Evolutionary conservation across 2,888 invertebrate species (phyloP), one percentile per base, ranked within the genome.

Genomic region (Pristionchus japonicus): DNA sequence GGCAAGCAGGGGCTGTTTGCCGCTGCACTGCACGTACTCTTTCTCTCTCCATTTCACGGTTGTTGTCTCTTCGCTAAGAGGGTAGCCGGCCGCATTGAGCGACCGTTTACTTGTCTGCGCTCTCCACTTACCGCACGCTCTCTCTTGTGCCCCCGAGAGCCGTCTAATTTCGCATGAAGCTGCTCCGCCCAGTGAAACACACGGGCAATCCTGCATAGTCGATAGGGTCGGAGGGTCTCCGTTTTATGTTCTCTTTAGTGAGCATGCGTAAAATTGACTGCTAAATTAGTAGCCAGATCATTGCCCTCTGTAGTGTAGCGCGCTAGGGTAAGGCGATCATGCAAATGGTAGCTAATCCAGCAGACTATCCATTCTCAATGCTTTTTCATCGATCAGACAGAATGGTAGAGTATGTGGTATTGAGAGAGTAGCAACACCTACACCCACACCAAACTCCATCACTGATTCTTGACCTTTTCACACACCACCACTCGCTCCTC

Each of bases 381-480:
- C n/a, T n/a, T n/a, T n/a, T n/a, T n/a, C n/a, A n/a, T n/a, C n/a
- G n/a, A n/a, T n/a, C n/a, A n/a, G n/a, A n/a, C n/a, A n/a, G n/a
- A n/a, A n/a, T n/a, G n/a, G n/a, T n/a, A n/a, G n/a, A n/a, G n/a
- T n/a, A n/a, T n/a, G n/a, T n/a, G n/a, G 52, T 15, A 52, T 52
- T 15, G 52, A 52, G 57, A 23, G 57, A 57, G 23, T 4, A 15
- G 34, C 67, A 34, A 31, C 34, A 3, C 37, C 37, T 9, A n/a
- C 57, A 4, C 23, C 57, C 57, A 13, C 43, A 6, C 43, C 43
- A 20, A 9, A 11, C 64, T 11, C 64, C 64, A 67, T 67, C 64
- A 70, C 70, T 70, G 70, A 70, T 70, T 70, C 70, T 70, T 70
- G 70, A 70, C 70, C 70, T 70, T 70, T 70, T 70, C 70, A 70